Evolutionary conservation across 2,113 vertebrate species (phyloP), one percentile per base, ranked within the genome.

Genomic region (Eira barbara): DNA sequence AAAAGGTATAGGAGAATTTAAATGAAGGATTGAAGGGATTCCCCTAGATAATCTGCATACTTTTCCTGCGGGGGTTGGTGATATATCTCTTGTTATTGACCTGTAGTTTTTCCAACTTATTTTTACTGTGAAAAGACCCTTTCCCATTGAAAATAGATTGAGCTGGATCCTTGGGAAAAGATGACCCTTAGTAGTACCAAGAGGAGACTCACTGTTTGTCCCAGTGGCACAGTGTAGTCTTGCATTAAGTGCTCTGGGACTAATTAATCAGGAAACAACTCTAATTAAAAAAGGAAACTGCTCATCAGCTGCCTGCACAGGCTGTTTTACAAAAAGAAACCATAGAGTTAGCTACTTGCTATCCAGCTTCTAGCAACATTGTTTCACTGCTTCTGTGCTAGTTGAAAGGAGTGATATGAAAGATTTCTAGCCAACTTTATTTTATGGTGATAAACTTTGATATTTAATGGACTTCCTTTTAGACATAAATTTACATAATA

Each of bases 221-320:
- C 95, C 97, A 80, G 23, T 74, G 96, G 97, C 85, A 95, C 71
- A 0, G 0, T 94, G 69, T 82, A 97, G 95, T 74, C 88, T 97
- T 98, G 47, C 52, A 90, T 96, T 97, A 97, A 97, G 91, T 97
- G 94, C 98, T 98, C 94, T 98, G 98, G 97, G 98, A 98, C 98
- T 98, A 98, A 98, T 99, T 99, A 98, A 98, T 98, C 97, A 98
- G 97, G 97, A 96, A 98, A 97, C 52, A 42, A 97, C 82, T 98
- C 95, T 98, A 98, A 98, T 98, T 98, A 98, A 98, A 98, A 98
- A 98, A 98, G 97, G 98, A 98, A 98, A 98, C 97, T 98, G 98
- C 97, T 98, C 97, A 94, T 98, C 95, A 98, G 97, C 98, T 98
- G 98, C 98, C 97, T 76, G 89, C 92, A 98, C 94, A 97, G 97